phyloP scores from a whole-genome alignment of 1,140 invertebrate genomes.

The Drosophila biarmipes region DNA sequence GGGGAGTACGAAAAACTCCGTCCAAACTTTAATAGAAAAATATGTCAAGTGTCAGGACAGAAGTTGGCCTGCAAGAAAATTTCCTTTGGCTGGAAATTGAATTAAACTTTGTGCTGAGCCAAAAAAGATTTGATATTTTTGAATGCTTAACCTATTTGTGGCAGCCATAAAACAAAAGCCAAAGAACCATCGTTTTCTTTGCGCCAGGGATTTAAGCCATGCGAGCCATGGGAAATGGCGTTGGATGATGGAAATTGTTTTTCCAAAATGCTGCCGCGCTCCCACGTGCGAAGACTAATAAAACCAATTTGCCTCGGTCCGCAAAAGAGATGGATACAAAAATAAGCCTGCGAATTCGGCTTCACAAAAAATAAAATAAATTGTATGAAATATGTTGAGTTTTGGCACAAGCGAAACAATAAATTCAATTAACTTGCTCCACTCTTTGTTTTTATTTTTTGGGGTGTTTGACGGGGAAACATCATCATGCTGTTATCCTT shows the following conservation, averaged over 20 bases:
- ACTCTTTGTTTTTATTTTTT: slow-evolving; percentile 15
- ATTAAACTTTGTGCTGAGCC: slow-evolving; percentile 24
- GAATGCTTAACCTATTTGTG: slow-evolving; percentile 39
- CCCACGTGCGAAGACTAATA: slow-evolving; percentile 47
- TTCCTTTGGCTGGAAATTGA: slow-evolving; percentile 27
- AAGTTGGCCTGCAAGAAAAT: slow-evolving; percentile 6
- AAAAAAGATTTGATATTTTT: slow-evolving; percentile 37
- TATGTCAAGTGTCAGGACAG: slow-evolving; percentile 32
- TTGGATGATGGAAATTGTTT: slow-evolving; percentile 55
- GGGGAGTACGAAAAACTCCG: slow-evolving; percentile 8
- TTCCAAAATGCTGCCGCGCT: slow-evolving; percentile 20
- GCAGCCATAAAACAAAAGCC: slow-evolving; percentile 36
- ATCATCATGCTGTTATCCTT: slow-evolving; percentile 36
- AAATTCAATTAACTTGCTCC: slow-evolving; percentile 61
- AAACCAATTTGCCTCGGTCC: slow-evolving; percentile 53
- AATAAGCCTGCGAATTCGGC: slow-evolving; percentile 22
- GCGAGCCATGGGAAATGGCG: slow-evolving; percentile 9
- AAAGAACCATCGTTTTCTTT: slow-evolving; percentile 38
- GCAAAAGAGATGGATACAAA: slow-evolving; percentile 3
- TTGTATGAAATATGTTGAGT: slow-evolving; percentile 35
- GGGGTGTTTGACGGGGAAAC: slow-evolving; percentile 25
- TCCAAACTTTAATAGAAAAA: slow-evolving; percentile 42
- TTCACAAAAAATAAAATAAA: slow-evolving; percentile 16
- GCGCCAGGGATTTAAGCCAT: slow-evolving; percentile 18
- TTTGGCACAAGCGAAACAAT: slow-evolving; percentile 44